Base-by-base conservation (phyloP, 2,888 invertebrate genomes). In the Epicampocera succincta region DNA sequence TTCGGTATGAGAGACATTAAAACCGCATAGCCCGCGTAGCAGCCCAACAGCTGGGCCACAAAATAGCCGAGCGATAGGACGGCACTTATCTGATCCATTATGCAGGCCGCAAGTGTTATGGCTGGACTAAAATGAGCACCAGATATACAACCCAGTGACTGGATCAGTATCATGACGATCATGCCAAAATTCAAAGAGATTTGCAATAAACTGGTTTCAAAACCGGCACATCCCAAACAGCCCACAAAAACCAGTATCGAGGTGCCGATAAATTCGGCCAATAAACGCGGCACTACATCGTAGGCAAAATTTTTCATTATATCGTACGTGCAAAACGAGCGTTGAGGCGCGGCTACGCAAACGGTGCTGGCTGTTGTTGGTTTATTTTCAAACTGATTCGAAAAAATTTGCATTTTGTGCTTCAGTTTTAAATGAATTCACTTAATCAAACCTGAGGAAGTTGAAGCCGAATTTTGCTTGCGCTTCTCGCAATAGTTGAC, bases 61-160 rank as follows among this genome's bases (percentile, higher is more conserved):
- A 94, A 84, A 86, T 95, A 96, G 11, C 93, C 88, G 0, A 93
- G 87, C 0, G 93, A 94, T 69, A 94, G 91, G 2, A 82, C 82
- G 25, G 88, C 58, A 0, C 87, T 78, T 0, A 90, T 85, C 75
- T 87, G n/a, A 3, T 90, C 87, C 80, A 91, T 91, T 42, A 91
- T 77, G 1, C 93, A 91, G 0, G 95, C 93, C 0, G 93, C 93
- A 3, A 95, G 88, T 0, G 95, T 95, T 3, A 96, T 94, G 0
- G 94, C 93, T 0, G 96, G 96, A 90, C 96, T 96, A 87, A 96
- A 91, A 87, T 95, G 95, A 0, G 95, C 94, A 21, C 95, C 95
- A 38, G 96, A 96, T 56, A 96, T 92, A 86, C 95, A 96, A 1
- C 95, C 96, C 83, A 95, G 94, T 73, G 93, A 93, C 93, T 94